Evolutionary conservation across 2,113 vertebrate genomes (phyloP).

Genomic region (Paracanthobrama guichenoti): DNA sequence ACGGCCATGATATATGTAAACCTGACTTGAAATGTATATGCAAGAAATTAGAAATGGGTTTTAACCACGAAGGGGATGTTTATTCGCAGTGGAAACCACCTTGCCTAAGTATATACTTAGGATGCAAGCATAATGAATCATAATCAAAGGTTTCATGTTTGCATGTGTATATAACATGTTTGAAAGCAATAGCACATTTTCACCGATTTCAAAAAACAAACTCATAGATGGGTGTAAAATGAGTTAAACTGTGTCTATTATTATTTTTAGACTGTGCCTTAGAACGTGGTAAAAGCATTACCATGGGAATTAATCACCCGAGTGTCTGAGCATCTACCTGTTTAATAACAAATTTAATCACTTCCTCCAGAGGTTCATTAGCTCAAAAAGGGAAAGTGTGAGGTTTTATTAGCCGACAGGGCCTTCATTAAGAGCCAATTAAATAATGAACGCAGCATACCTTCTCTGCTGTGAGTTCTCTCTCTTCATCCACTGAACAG

Average conservation of each 20-base stretch:
- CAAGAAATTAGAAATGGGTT: neutral
- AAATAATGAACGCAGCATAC: conserved; percentile 60
- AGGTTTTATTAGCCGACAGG: conserved; percentile 66
- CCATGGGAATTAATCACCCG: conserved; percentile 61
- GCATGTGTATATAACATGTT: neutral
- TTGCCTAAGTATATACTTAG: neutral
- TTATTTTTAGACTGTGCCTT: conserved; percentile 54
- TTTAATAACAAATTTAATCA: conserved; percentile 74
- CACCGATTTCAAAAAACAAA: neutral
- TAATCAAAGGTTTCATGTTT: neutral
- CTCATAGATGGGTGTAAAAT: conserved; percentile 46
- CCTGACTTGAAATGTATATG: conserved; percentile 11
- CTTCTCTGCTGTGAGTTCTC: neutral
- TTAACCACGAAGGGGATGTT: neutral
- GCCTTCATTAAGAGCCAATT: conserved; percentile 70
- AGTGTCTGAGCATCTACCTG: conserved; percentile 65
- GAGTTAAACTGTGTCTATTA: conserved; percentile 57
- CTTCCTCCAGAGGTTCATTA: conserved; percentile 66
- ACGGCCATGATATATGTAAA: conserved; percentile 33
- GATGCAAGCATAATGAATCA: conserved; percentile 2
- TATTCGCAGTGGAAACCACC: neutral
- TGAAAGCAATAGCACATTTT: neutral
- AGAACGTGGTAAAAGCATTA: conserved; percentile 49
- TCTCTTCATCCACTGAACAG: neutral
- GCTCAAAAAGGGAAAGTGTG: conserved; percentile 63